Percentiles rank a stretch among this genome's conserved stretches.
Evolutionary conservation across 2,113 vertebrate species (phyloP).

Genomic region (Zosterops japonicus): DNA sequence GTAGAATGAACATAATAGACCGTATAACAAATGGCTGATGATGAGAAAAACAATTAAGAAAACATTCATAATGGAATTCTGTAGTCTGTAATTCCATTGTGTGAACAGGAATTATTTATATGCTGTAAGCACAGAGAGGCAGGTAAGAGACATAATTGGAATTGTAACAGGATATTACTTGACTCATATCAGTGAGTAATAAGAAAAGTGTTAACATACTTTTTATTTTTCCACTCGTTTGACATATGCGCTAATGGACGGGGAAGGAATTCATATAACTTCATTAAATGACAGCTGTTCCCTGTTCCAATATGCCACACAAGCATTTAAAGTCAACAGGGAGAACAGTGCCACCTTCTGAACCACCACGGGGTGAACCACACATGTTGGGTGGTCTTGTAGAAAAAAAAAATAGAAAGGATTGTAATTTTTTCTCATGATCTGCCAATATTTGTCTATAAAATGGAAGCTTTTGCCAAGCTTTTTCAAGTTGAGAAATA

Average conservation of each 20-base stretch:
- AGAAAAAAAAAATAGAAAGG: not conserved
- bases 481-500: not conserved
- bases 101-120: not conserved
- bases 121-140: not conserved
- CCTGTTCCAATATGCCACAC: not conserved
- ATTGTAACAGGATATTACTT: not conserved
- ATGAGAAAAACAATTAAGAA: not conserved
- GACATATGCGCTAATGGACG: not conserved
- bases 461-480: not conserved
- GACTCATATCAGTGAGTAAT: not conserved
- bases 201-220: not conserved
- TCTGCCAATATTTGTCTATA: not conserved
- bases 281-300: not conserved
- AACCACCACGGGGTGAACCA: not conserved
- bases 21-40: not conserved
- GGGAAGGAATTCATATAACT: not conserved
- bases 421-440: not conserved
- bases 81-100: not conserved
- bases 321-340: not conserved
- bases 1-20: not conserved
- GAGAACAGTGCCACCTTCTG: not conserved
- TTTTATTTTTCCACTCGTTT: not conserved
- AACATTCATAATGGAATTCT: not conserved
- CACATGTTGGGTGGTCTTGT: too few relatives aligned
- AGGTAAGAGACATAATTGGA: not conserved